A percentile compares a stretch with the other conserved stretches of the same genome.
phyloP scores from a whole-genome alignment of 2,888 invertebrate species.

The Drosophila paracracens region DNA sequence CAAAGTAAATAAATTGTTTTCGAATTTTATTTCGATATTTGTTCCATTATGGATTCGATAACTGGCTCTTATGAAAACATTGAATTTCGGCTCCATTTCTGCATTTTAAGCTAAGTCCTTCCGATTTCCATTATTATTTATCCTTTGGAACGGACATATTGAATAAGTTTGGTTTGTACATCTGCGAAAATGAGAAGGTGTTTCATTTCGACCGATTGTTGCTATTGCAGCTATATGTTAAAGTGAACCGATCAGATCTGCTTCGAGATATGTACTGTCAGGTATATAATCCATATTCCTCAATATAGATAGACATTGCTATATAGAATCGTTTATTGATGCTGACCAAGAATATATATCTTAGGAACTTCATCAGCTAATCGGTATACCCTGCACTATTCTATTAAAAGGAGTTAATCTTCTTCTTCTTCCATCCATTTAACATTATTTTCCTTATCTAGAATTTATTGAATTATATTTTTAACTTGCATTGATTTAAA shows the following conservation, averaged over 20 bases:
- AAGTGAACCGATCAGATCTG: no score
- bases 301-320: neutral
- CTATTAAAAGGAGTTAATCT: neutral
- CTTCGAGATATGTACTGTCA: no score
- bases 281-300: no score
- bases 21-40: neutral
- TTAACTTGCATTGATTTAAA: neutral
- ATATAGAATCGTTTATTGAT: neutral
- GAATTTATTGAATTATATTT: neutral
- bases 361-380: neutral
- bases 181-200: no score
- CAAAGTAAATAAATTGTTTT: neutral
- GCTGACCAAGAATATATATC: neutral
- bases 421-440: neutral
- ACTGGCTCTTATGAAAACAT: neutral
- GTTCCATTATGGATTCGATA: neutral
- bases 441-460: accelerated
- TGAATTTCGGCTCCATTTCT: neutral
- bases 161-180: no score
- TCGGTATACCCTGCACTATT: neutral
- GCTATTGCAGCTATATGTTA: accelerated
- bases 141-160: no score
- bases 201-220: no score
- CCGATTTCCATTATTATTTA: neutral
- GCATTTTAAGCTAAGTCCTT: neutral